Conservation (phyloP, 2,797 vertebrate species). For the Parauchenoglanis ngamensis region DNA sequence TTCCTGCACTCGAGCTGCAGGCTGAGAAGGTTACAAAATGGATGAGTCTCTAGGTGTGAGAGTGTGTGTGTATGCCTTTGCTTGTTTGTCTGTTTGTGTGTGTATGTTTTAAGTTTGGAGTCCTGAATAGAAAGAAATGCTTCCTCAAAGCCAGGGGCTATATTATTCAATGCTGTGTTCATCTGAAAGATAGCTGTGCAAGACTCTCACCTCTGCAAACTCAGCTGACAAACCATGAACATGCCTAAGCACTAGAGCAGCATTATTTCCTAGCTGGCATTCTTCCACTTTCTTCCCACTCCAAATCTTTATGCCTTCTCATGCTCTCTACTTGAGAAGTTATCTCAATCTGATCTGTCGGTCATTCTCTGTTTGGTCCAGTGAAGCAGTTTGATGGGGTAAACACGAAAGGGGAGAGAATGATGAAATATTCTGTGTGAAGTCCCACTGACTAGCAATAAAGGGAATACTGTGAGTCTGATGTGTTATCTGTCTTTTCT, state of each 20-base stretch:
- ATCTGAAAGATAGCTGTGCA: background rate
- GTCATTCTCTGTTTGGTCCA: conserved; percentile 47
- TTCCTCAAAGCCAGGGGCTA: conserved; percentile 21
- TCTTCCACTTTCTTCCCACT: background rate
- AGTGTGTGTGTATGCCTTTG: conserved; percentile 8
- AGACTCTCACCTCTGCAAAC: background rate
- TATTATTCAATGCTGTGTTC: conserved; percentile 2
- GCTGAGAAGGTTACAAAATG: background rate
- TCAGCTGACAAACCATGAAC: conserved; percentile 6
- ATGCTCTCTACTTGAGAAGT: background rate
- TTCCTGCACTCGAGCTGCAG: conserved; percentile 6
- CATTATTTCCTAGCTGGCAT: background rate
- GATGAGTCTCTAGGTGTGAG: conserved; percentile 53
- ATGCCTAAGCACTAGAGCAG: background rate
- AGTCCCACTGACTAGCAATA: conserved; percentile 12
- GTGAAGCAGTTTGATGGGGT: conserved; percentile 63
- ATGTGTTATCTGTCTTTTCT: background rate
- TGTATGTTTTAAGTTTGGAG: conserved; percentile 39
- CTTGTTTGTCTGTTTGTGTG: conserved; percentile 24
- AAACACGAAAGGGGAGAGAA: conserved; percentile 47
- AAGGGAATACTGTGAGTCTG: background rate
- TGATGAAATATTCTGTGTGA: conserved; percentile 50
- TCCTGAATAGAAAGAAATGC: conserved; percentile 22
- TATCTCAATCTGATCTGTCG: conserved; percentile 6
- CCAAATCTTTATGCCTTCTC: background rate